Evolutionary conservation across 2,888 invertebrate genomes (phyloP).

Genomic region (Drosophila siamana): DNA sequence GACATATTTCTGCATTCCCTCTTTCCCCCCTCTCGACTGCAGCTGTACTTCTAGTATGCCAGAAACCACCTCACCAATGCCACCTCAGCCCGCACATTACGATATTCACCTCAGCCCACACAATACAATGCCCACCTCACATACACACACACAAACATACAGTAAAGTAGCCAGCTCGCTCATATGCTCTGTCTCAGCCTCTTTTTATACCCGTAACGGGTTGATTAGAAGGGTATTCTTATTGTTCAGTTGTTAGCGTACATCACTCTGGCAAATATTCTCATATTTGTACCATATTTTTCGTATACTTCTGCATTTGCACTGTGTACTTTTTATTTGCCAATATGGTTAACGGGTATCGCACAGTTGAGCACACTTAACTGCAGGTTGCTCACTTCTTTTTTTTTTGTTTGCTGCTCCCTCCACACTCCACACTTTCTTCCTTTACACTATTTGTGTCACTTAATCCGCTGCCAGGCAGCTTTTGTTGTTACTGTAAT

Average conservation of each 20-base stretch:
- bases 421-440: neutral
- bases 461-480: slow-evolving; percentile 38
- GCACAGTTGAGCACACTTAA: too few relatives aligned
- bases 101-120: neutral
- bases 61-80: neutral
- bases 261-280: too few relatives aligned
- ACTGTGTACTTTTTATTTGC: too few relatives aligned
- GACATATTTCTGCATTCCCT: slow-evolving; percentile 38
- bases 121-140: neutral
- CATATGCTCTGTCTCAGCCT: too few relatives aligned
- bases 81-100: neutral
- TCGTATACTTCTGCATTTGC: too few relatives aligned
- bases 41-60: too few relatives aligned
- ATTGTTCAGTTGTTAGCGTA: too few relatives aligned
- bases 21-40: too few relatives aligned
- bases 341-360: too few relatives aligned
- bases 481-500: slow-evolving; percentile 52
- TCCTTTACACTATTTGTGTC: slow-evolving; percentile 33
- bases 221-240: too few relatives aligned
- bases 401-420: neutral
- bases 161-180: neutral
- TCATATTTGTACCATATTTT: too few relatives aligned
- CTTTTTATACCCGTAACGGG: too few relatives aligned
- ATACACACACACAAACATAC: neutral
- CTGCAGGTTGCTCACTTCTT: neutral